Conservation (phyloP, 2,113 vertebrate species). For the Trochalopteron elliotii region DNA sequence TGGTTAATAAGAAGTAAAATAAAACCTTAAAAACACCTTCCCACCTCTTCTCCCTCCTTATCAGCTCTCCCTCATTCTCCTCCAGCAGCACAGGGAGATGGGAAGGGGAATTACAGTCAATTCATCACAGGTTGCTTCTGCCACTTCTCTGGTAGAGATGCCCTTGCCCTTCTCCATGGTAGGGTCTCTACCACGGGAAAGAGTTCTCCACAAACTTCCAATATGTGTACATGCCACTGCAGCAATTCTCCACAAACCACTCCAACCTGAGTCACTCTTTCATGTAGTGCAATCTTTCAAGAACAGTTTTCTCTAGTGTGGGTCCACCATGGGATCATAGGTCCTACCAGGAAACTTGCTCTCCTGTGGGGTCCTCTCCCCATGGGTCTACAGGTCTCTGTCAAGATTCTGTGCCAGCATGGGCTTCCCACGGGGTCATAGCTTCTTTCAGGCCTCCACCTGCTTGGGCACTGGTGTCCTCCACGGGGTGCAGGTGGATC, state of each 20-base stretch:
- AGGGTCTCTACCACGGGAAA: background rate
- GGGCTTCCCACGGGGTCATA: fast-evolving
- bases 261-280: fast-evolving
- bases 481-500: background rate
- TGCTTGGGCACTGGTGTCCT: background rate
- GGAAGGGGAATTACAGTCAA: background rate
- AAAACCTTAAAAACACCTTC: background rate
- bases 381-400: background rate
- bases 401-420: background rate
- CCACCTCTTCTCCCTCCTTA: background rate
- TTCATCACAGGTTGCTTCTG: background rate
- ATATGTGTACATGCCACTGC: background rate
- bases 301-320: background rate
- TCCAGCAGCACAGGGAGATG: background rate
- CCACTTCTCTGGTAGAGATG: background rate
- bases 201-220: background rate
- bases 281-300: background rate
- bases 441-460: background rate
- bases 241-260: background rate
- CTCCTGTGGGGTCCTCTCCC: background rate
- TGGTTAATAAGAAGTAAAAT: background rate
- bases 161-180: background rate
- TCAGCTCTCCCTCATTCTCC: background rate
- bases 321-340: too few relatives aligned
- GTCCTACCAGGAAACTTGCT: background rate